Evolutionary conservation across 2,113 vertebrate genomes (phyloP), one percentile per base, ranked within the genome.

Genomic region (Pollachius pollachius): DNA sequence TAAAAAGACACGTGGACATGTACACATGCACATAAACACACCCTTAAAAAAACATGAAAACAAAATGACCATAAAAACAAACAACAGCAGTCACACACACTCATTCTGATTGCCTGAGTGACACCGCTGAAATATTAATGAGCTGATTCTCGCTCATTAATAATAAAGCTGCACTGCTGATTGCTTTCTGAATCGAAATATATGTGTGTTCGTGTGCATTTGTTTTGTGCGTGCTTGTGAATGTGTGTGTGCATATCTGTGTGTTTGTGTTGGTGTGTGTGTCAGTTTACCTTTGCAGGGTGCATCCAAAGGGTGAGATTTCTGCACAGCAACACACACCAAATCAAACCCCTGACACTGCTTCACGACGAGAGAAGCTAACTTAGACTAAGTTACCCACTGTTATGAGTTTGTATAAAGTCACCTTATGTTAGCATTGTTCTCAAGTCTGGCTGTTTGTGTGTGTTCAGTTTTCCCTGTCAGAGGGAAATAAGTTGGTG

Each of bases 81-180:
- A 76, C 82, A 75, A 27, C 27, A 27, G 27, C 2, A 27, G 27
- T 27, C 72, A 75, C 68, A 75, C 76, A 70, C 72, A 69, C 57
- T 73, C 76, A 81, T 76, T 77, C 72, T n/a, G 27, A 71, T 84
- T 74, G 84, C 87, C 86, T 68, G 75, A 64, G 80, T 87, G 85
- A 88, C 80, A 85, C 84, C 81, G 70, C 65, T 91, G 75, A 88
- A 89, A 89, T 85, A 89, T 90, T 88, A 76, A 92, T 88, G 85
- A 81, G 52, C 79, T 80, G 73, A 81, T 87, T 88, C 87, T 80
- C 71, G 76, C 82, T 92, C 88, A 90, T 90, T 89, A 90, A 90
- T 91, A 90, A 89, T 89, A 41, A 41, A 87, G 85, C 86, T 91
- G 84, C 75, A 72, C 79, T 76, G 25, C 79, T 87, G 87, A 91